Conservation (phyloP, 1,140 invertebrate species). For the Lordiphosa collinella region DNA sequence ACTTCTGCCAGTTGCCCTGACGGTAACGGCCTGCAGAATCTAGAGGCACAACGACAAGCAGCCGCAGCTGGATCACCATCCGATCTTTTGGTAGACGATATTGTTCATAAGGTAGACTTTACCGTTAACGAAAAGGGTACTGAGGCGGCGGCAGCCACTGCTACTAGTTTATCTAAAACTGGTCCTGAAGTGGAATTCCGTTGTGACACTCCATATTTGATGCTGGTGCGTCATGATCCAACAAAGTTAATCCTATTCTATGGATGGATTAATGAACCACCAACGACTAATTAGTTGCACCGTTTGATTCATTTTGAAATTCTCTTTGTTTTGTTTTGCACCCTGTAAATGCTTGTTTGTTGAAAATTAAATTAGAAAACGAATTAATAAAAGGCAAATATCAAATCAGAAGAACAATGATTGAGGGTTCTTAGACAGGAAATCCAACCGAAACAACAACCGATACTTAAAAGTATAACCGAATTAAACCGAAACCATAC, state of each 20-base stretch:
- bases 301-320: too few relatives aligned
- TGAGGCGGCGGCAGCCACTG: slow-evolving; percentile 83
- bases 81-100: slow-evolving; percentile 82
- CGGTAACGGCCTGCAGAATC: slow-evolving; percentile 10
- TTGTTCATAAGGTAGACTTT: slow-evolving; percentile 85
- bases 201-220: slow-evolving; percentile 86
- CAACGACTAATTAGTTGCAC: slow-evolving; percentile 12
- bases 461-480: too few relatives aligned
- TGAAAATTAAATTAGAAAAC: too few relatives aligned
- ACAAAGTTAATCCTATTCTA: slow-evolving; percentile 84
- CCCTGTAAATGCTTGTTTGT: too few relatives aligned
- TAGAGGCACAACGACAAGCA: slow-evolving; percentile 20
- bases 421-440: too few relatives aligned
- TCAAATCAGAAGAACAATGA: too few relatives aligned
- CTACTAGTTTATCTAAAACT: slow-evolving; percentile 81
- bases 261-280: slow-evolving; percentile 82
- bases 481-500: too few relatives aligned
- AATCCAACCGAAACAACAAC: too few relatives aligned
- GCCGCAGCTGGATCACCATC: slow-evolving; percentile 53
- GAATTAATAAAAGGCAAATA: too few relatives aligned
- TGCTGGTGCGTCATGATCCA: slow-evolving; percentile 85
- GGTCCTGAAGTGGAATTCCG: slow-evolving; percentile 82
- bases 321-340: too few relatives aligned
- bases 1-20: not conserved
- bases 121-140: slow-evolving; percentile 88